A percentile compares a stretch with the other conserved stretches of the same genome.
Conservation (phyloP, 2,113 vertebrate species). For the Zapornia atra region DNA sequence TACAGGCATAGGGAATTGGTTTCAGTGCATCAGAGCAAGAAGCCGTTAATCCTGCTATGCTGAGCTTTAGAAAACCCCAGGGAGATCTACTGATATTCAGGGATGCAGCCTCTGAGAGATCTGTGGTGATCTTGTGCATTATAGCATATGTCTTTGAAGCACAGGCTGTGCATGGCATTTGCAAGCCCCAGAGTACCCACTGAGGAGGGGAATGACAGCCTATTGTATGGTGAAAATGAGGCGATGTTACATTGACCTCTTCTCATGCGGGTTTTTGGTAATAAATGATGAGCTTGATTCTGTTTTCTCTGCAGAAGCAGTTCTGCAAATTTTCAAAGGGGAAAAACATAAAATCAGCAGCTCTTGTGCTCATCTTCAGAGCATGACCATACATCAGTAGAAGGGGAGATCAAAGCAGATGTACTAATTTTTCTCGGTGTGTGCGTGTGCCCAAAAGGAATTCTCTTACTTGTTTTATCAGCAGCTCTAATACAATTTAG, state of each 20-base stretch:
- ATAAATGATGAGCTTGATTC: background rate
- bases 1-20: background rate
- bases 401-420: slow-evolving; percentile 26
- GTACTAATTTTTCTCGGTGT: background rate
- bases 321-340: background rate
- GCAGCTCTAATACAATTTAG: background rate
- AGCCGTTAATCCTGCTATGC: background rate
- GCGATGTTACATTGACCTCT: background rate
- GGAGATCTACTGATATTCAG: background rate
- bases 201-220: background rate
- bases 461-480: background rate
- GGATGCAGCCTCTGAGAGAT: background rate
- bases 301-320: background rate
- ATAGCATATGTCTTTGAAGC: background rate
- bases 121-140: background rate
- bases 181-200: background rate
- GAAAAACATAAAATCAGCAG: background rate
- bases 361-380: background rate
- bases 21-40: background rate
- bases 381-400: background rate
- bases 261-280: background rate
- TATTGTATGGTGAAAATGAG: background rate
- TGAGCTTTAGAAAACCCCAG: background rate
- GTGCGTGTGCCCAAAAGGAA: background rate
- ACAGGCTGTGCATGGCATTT: background rate